phyloP scores from a whole-genome alignment of 2,888 invertebrate genomes.

The Chrysina gloriosa region DNA sequence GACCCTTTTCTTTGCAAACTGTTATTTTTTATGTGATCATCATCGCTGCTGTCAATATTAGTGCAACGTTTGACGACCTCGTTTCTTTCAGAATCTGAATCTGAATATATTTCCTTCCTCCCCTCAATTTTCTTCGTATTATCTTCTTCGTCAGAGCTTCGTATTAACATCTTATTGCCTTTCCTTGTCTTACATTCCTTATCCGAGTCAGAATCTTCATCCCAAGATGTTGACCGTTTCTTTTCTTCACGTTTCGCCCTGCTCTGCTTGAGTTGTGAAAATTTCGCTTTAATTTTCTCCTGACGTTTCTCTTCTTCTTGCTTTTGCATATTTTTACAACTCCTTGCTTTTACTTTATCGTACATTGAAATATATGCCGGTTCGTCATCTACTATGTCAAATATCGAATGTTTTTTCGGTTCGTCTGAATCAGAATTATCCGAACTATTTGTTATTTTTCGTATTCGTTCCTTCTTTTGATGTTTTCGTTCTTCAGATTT shows the following conservation, averaged over 20 bases:
- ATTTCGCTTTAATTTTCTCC: constrained; percentile 90
- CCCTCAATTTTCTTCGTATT: constrained; percentile 53
- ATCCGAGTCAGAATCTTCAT: constrained; percentile 83
- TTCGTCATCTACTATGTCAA: constrained; percentile 89
- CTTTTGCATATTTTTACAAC: constrained; percentile 93
- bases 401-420: constrained; percentile 90
- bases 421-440: constrained; percentile 82
- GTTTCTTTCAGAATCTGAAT: constrained; percentile 66
- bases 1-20: constrained; percentile 75
- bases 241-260: constrained; percentile 89
- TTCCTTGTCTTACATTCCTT: constrained; percentile 36
- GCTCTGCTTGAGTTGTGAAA: constrained; percentile 87
- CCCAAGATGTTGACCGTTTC: constrained; percentile 89
- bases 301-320: constrained; percentile 89
- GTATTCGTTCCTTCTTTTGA: constrained; percentile 58
- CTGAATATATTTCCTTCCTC: constrained; percentile 68
- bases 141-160: constrained; percentile 63
- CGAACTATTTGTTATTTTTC: constrained; percentile 69
- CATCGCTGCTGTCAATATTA: constrained; percentile 62
- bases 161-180: constrained; percentile 59
- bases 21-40: constrained; percentile 65
- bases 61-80: constrained; percentile 55
- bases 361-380: constrained; percentile 97
- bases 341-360: constrained; percentile 94
- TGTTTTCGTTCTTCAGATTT: constrained; percentile 54